phyloP scores from a whole-genome alignment of 2,888 invertebrate species.

The Coelopa pilipes region DNA sequence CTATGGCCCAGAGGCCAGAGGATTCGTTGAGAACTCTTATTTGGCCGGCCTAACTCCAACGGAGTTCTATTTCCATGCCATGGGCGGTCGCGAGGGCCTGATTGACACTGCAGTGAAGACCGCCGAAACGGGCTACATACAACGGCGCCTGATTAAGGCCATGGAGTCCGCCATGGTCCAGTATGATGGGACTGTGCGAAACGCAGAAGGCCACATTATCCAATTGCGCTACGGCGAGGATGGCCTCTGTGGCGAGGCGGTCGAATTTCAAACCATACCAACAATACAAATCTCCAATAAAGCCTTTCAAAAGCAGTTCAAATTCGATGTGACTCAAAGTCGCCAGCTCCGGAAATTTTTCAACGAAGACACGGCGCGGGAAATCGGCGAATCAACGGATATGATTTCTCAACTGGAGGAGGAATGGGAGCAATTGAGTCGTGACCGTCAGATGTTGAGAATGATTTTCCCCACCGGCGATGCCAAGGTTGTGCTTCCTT shows the following conservation, averaged over 20 bases:
- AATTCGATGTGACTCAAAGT: constrained; percentile 93
- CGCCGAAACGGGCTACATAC: constrained; percentile 98
- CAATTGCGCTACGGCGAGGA: constrained; percentile 93
- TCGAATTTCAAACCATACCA: constrained; percentile 85
- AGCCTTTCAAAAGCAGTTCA: constrained; percentile 92
- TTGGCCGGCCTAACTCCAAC: constrained; percentile 96
- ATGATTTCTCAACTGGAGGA: constrained; percentile 86
- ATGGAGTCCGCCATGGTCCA: constrained; percentile 98
- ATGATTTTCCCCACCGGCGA: constrained; percentile 95
- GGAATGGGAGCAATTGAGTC: constrained; percentile 91
- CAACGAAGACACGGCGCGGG: constrained; percentile 89
- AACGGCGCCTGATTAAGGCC: constrained; percentile 95
- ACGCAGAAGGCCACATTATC: constrained; percentile 90
- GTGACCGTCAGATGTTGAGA: constrained; percentile 84
- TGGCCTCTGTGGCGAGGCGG: constrained; percentile 93
- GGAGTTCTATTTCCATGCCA: constrained; percentile 98
- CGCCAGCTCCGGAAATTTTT: constrained; percentile 76
- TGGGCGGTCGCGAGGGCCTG: constrained; percentile 99
- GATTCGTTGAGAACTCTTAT: constrained; percentile 98
- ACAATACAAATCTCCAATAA: constrained; percentile 78
- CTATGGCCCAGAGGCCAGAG: constrained; percentile 97
- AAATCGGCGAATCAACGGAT: constrained; percentile 86
- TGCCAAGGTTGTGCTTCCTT: constrained; percentile 94
- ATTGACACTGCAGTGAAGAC: constrained; percentile 99
- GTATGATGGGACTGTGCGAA: constrained; percentile 96